A percentile compares a stretch with the other conserved stretches of the same genome.
These are phyloP conservation scores for Elephantulus edwardii DNA, from an alignment of 2,113 vertebrate genomes.

Conservation along the genomic window DNA sequence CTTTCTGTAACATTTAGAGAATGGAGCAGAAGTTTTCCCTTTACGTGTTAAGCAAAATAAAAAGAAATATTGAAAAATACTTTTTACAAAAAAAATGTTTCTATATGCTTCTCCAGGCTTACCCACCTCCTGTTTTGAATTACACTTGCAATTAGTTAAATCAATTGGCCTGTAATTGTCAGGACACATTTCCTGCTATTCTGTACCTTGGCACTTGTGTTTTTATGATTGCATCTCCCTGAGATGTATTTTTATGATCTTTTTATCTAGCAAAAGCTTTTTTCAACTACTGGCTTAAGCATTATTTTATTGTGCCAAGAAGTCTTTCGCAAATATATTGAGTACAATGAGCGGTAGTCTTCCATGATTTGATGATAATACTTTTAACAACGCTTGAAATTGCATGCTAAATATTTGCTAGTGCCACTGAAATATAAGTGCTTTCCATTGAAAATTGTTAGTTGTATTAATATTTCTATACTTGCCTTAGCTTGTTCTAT, in stretches of 20 bases:
- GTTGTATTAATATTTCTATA: slow-evolving; percentile 12
- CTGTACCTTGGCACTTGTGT: not conserved
- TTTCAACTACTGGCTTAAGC: slow-evolving; percentile 26
- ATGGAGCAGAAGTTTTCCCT: not conserved
- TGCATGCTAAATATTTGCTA: not conserved
- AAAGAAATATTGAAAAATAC: not conserved
- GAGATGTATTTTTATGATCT: not conserved
- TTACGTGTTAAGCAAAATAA: not conserved
- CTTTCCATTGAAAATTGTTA: not conserved
- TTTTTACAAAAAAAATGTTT: not conserved
- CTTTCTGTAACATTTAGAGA: not conserved
- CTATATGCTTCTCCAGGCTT: not conserved
- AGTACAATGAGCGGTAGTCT: not conserved
- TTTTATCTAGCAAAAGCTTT: not conserved
- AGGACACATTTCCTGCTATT: not conserved
- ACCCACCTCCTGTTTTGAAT: not conserved
- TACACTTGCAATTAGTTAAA: not conserved
- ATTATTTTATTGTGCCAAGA: slow-evolving; percentile 7
- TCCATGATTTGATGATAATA: not conserved
- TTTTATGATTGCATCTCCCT: not conserved
- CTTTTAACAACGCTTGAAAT: slow-evolving; percentile 45
- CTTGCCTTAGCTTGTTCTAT: not conserved
- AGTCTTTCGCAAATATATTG: not conserved
- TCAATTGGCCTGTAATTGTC: not conserved
- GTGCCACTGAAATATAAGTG: not conserved